These are phyloP conservation scores for Erannis defoliaria DNA, from an alignment of 2,888 invertebrate species.

Conservation along the genomic window DNA sequence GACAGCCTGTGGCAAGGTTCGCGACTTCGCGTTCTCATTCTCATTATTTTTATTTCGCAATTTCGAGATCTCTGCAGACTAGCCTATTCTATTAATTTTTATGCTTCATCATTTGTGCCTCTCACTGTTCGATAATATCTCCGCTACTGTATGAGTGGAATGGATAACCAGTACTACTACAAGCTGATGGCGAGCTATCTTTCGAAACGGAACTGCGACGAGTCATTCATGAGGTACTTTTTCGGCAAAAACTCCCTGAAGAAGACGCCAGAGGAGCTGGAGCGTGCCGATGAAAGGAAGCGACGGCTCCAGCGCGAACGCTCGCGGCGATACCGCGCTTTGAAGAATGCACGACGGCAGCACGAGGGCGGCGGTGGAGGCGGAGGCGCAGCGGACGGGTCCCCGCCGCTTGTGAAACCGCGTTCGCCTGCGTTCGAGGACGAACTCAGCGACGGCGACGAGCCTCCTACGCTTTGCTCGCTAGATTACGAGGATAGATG, in stretches of 20 bases:
- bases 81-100: constrained; percentile 46
- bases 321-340: constrained; percentile 77
- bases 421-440: constrained; percentile 66
- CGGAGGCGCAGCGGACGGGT: constrained; percentile 60
- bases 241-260: constrained; percentile 79
- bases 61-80: constrained; percentile 57
- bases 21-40: constrained; percentile 57
- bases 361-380: constrained; percentile 69
- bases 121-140: constrained; percentile 10
- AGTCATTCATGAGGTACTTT: constrained; percentile 83
- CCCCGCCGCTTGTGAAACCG: constrained; percentile 60
- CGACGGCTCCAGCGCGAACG: constrained; percentile 77
- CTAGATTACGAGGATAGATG: constrained; percentile 75
- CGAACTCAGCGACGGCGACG: constrained; percentile 76
- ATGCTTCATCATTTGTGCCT: constrained; percentile 42
- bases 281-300: constrained; percentile 80
- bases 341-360: constrained; percentile 80
- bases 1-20: constrained; percentile 42
- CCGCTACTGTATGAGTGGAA: constrained; percentile 45
- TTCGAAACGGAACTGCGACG: constrained; percentile 82
- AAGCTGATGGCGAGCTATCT: constrained; percentile 82
- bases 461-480: constrained; percentile 79
- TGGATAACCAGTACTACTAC: constrained; percentile 84
- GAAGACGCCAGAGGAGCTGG: constrained; percentile 79
- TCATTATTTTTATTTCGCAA: constrained; percentile 84